These are phyloP conservation scores for Neomonachus schauinslandi DNA, from an alignment of 2,113 vertebrate genomes.

Conservation along the genomic window DNA sequence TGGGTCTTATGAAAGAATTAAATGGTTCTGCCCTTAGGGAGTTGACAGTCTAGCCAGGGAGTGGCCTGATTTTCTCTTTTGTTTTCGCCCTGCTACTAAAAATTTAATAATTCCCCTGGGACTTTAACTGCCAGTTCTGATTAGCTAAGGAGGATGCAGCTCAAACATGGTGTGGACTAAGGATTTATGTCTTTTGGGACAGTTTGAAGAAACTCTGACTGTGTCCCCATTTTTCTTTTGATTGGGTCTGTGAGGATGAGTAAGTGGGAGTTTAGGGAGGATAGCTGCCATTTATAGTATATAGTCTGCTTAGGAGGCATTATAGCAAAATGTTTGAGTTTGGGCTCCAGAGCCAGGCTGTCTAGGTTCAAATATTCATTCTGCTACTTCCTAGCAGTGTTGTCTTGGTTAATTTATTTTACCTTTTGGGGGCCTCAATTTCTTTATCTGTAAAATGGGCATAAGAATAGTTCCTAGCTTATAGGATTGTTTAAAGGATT, in stretches of 20 bases:
- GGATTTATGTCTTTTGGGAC: neutral
- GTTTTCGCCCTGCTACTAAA: neutral
- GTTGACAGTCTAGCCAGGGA: slow-evolving; percentile 20
- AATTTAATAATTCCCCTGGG: neutral
- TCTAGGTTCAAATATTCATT: neutral
- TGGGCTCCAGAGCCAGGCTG: neutral
- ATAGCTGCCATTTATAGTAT: neutral
- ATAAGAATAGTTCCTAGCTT: slow-evolving; percentile 13
- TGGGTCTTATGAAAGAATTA: slow-evolving; percentile 27
- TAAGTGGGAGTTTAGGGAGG: neutral
- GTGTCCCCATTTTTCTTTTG: neutral
- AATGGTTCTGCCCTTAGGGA: slow-evolving; percentile 39
- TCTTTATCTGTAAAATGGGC: neutral
- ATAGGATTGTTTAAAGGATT: slow-evolving; percentile 42
- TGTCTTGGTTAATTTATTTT: slow-evolving; percentile 42
- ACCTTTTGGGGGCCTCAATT: neutral
- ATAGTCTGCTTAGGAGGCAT: neutral
- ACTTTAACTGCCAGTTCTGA: slow-evolving; percentile 11
- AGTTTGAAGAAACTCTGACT: slow-evolving; percentile 34
- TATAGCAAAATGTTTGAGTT: neutral
- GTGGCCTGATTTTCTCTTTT: slow-evolving; percentile 21
- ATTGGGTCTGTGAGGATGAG: neutral
- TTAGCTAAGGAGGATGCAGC: neutral
- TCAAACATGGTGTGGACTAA: neutral
- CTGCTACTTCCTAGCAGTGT: slow-evolving; percentile 15